phyloP scores from a whole-genome alignment of 2,888 invertebrate genomes.

The Xestia xanthographa region DNA sequence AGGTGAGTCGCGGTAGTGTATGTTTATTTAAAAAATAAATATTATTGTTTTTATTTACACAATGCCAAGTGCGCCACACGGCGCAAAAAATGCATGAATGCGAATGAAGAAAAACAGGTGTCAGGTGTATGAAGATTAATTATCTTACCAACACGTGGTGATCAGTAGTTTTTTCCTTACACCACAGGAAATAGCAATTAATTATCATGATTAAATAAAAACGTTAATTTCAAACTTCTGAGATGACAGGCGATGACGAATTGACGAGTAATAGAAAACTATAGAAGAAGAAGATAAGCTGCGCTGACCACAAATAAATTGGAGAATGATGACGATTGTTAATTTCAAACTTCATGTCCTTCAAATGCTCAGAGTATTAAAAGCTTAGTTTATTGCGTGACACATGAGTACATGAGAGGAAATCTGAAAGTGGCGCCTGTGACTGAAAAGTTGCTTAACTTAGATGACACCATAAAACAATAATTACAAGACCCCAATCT shows the following conservation, averaged over 20 bases:
- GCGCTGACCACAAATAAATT: too few relatives aligned
- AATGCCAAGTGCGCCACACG: background rate
- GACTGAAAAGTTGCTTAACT: too few relatives aligned
- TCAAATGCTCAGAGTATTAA: background rate
- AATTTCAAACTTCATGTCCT: background rate
- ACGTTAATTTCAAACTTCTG: background rate
- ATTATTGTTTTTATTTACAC: background rate
- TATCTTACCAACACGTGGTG: background rate
- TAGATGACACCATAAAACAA: too few relatives aligned
- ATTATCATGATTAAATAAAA: background rate
- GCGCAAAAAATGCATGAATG: background rate
- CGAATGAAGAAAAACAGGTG: background rate
- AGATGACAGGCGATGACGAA: too few relatives aligned
- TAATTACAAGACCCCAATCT: too few relatives aligned
- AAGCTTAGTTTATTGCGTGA: background rate
- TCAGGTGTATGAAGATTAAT: background rate
- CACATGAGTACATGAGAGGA: too few relatives aligned
- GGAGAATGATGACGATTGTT: too few relatives aligned
- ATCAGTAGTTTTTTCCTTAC: background rate
- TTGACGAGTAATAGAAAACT: too few relatives aligned
- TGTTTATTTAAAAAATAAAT: background rate
- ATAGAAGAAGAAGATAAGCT: too few relatives aligned
- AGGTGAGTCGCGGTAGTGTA: background rate
- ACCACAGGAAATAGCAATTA: background rate
- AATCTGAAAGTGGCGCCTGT: too few relatives aligned